Evolutionary conservation across 2,113 vertebrate species (phyloP), one percentile per base, ranked within the genome.

Genomic region (Atherinomorus stipes): DNA sequence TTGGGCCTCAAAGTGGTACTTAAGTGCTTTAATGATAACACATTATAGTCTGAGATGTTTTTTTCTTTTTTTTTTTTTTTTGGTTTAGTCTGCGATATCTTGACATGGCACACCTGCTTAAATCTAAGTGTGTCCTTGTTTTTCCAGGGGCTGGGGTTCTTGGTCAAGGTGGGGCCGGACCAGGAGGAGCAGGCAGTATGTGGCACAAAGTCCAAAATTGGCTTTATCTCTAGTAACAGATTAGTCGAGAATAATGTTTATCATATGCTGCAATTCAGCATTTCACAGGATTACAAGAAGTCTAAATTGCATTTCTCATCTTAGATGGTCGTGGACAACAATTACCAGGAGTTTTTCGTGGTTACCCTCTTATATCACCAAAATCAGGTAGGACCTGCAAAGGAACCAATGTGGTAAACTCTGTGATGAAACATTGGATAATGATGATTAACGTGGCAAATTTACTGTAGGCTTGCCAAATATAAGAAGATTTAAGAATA

Each of bases 381-480:
- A 93, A 93, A 85, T 54, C 89, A 88, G 92, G 92, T 93, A 89
- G n/a, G n/a, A n/a, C n/a, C n/a, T n/a, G n/a, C 4, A 80, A 19
- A 45, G 16, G 7, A 76, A 12, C 4, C 10, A 28, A 56, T 7
- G 4, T 11, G 51, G 2, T 12, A 11, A 64, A 47, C 7, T 26
- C 1, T 40, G 26, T 71, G n/a, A 21, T 34, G 2, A 11, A 1
- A 25, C 44, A 61, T 4, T 37, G 42, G 1, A 40, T 2, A 0
- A 47, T 16, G 42, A 47, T 11, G 3, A 40, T 51, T 50, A 47
- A 71, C 47, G 13, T n/a, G 4, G 10, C n/a, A 25, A n/a, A n/a
- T n/a, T n/a, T n/a, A n/a, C n/a, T n/a, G 28, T 44, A 37, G 42
- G 22, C 31, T 19, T 22, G 7, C n/a, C 15, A 58, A 37, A 7